Conservation (phyloP, 2,113 vertebrate genomes). For the Poeciliopsis turrubarensis region DNA sequence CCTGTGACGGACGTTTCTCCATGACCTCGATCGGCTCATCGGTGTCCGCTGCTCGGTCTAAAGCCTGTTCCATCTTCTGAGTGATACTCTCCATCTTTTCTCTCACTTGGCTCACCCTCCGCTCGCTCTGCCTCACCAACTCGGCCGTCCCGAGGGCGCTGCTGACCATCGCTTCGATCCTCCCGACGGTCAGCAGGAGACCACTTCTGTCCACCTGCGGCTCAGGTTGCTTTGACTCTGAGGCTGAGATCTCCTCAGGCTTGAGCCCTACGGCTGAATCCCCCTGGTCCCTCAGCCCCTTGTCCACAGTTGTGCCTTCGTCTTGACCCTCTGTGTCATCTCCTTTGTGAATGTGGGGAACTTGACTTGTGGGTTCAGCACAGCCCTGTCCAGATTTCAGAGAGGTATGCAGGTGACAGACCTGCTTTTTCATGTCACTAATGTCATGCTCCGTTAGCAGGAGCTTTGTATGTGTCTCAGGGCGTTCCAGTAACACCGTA, state of each 20-base stretch:
- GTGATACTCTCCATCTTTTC: conserved; percentile 72
- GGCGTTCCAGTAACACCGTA: conserved; percentile 20
- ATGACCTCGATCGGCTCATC: conserved; percentile 65
- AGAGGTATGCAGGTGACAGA: conserved; percentile 63
- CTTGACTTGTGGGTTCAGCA: conserved; percentile 2
- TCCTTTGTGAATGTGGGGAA: conserved; percentile 41
- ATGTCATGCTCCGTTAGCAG: conserved; percentile 55
- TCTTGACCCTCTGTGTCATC: conserved; percentile 49
- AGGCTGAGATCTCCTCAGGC: conserved; percentile 26
- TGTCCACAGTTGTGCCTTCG: conserved; percentile 11
- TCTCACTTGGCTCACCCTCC: conserved; percentile 66
- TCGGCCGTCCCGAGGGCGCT: conserved; percentile 60
- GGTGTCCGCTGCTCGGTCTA: conserved; percentile 52
- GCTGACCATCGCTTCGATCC: conserved; percentile 69
- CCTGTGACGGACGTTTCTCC: conserved; percentile 43
- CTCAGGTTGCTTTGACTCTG: conserved; percentile 26
- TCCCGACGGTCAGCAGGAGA: conserved; percentile 63
- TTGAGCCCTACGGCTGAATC: conserved; percentile 66
- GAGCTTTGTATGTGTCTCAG: conserved; percentile 54
- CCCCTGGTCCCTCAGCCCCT: conserved; percentile 48
- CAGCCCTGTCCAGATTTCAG: conserved; percentile 53
- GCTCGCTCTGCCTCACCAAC: conserved; percentile 67
- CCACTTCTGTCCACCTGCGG: conserved; percentile 33
- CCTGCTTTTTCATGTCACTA: conserved; percentile 67
- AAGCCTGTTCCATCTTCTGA: conserved; percentile 64